Percentiles rank a stretch among this genome's conserved stretches.
Evolutionary conservation across 2,113 vertebrate species (phyloP).

Genomic region (Siniperca knerii): DNA sequence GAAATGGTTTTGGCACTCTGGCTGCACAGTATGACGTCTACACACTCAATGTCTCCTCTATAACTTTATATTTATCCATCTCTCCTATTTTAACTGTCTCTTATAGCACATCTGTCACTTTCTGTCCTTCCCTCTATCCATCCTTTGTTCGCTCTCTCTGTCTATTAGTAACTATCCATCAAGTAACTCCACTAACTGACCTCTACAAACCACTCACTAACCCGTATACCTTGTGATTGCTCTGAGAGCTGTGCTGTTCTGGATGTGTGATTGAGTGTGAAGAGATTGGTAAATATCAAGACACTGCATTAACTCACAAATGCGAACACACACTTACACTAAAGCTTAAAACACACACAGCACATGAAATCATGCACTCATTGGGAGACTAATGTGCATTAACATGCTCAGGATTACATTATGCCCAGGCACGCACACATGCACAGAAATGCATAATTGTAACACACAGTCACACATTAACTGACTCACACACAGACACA

Average conservation of each 20-base stretch:
- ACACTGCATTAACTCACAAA: neutral
- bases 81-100: conserved; percentile 50
- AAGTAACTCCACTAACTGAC: conserved; percentile 50
- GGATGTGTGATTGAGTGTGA: neutral
- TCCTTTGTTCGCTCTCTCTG: conserved; percentile 7
- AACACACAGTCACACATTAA: neutral
- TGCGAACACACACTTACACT: neutral
- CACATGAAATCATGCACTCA: neutral
- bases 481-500: neutral
- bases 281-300: neutral
- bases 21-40: conserved; percentile 17
- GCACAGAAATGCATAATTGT: neutral
- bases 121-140: conserved; percentile 33
- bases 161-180: conserved; percentile 30
- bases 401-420: neutral
- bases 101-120: conserved; percentile 35
- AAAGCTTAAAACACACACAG: neutral
- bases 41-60: conserved; percentile 26
- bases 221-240: neutral
- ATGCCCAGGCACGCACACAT: neutral
- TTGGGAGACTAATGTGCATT: neutral
- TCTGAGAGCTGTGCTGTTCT: neutral
- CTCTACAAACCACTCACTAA: conserved; percentile 41
- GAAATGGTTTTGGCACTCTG: conserved; percentile 50
- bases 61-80: conserved; percentile 56